Conservation (phyloP, 2,888 invertebrate genomes). For the Netelia inedita region DNA sequence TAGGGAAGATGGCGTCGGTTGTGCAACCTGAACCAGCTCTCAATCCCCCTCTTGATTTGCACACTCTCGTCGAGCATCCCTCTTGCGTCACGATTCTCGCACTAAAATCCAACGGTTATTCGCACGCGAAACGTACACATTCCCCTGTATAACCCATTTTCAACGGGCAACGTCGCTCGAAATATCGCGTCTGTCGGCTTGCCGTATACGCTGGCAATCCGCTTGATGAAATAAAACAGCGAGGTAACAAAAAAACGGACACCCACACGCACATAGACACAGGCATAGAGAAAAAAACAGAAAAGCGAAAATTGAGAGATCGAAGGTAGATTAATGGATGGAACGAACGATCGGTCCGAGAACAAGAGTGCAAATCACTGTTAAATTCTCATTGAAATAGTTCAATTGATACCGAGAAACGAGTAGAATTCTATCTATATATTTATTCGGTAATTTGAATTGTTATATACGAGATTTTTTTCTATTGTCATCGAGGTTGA, state of each 20-base stretch:
- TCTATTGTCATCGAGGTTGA: no score
- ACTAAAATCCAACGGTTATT: conserved; percentile 12
- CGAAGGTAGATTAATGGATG: not conserved
- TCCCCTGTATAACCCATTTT: not conserved
- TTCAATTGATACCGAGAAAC: not conserved
- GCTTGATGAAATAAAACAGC: not conserved
- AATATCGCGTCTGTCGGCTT: not conserved
- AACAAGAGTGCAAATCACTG: not conserved
- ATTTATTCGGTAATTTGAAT: no score
- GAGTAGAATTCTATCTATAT: not conserved
- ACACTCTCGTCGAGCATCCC: not conserved
- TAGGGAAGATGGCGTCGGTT: conserved; percentile 7
- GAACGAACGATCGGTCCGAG: not conserved
- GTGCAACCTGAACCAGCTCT: conserved; percentile 18
- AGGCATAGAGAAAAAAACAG: not conserved
- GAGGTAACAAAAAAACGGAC: no score
- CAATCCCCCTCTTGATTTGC: conserved; percentile 45
- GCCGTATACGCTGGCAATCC: not conserved
- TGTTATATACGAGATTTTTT: no score
- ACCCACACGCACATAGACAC: no score
- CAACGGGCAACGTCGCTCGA: not conserved
- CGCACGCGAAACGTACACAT: not conserved
- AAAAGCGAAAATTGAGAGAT: conserved; percentile 5
- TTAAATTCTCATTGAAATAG: not conserved
- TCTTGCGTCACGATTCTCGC: conserved; percentile 7